Percentiles rank a stretch among this genome's conserved stretches.
phyloP scores from a whole-genome alignment of 2,113 vertebrate species.

The Oxyura jamaicensis region DNA sequence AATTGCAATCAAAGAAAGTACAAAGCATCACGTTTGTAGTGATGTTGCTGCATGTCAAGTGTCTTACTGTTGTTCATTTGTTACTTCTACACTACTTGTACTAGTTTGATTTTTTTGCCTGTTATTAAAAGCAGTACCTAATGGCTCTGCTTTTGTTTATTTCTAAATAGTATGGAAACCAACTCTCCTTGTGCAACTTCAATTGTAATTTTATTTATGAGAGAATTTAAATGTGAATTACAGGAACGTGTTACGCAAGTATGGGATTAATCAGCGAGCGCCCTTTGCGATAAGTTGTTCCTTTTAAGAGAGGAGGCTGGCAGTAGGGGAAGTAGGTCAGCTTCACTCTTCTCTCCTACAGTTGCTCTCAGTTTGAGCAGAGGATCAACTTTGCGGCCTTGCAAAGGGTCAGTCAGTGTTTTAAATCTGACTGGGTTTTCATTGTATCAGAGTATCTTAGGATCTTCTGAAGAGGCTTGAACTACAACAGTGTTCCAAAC shows the following conservation, averaged over 20 bases:
- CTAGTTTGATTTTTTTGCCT: too few species aligned
- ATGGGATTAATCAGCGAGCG: not conserved
- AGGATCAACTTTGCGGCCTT: not conserved
- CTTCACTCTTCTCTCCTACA: not conserved
- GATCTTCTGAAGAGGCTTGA: not conserved
- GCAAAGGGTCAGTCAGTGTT: not conserved
- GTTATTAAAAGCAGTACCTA: not conserved
- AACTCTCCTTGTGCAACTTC: not conserved
- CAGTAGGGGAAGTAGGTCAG: too few species aligned
- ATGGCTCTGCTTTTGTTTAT: not conserved
- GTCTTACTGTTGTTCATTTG: not conserved
- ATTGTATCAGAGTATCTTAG: not conserved
- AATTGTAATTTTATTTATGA: not conserved
- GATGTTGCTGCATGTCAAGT: not conserved
- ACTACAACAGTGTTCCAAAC: not conserved
- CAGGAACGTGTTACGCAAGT: not conserved
- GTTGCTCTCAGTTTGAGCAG: not conserved
- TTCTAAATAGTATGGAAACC: not conserved
- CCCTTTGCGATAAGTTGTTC: too few species aligned
- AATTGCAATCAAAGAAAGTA: not conserved
- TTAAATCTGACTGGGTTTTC: not conserved
- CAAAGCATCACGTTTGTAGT: not conserved
- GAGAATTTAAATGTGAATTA: not conserved
- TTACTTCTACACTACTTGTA: not conserved
- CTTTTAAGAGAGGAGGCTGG: not conserved